Evolutionary conservation across 2,113 vertebrate species (phyloP).

Genomic region (Clupea harengus): DNA sequence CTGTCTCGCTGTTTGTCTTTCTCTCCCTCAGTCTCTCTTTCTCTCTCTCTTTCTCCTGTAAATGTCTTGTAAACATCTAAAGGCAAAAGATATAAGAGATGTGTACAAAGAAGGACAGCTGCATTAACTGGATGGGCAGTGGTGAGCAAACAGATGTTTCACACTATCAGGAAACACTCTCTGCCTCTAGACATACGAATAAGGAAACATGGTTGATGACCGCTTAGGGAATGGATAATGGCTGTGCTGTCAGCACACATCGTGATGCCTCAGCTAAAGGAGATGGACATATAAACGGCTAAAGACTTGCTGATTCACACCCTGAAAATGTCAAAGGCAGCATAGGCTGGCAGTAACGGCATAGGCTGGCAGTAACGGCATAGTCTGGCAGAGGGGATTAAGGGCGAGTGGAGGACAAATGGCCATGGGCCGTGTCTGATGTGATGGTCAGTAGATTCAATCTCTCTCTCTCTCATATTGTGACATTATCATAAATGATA

Average conservation of each 20-base stretch:
- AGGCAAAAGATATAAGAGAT: background rate
- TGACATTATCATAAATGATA: background rate
- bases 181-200: background rate
- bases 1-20: background rate
- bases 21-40: background rate
- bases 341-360: background rate
- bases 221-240: background rate
- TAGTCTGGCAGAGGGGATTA: background rate
- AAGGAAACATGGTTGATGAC: background rate
- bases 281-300: background rate
- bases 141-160: background rate
- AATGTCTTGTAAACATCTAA: background rate
- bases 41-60: background rate
- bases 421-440: background rate
- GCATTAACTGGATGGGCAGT: background rate
- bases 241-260: background rate
- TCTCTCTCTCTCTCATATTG: background rate
- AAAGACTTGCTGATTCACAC: slow-evolving; percentile 5
- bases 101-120: background rate
- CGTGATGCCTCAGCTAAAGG: background rate
- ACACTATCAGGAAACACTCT: background rate
- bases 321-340: slow-evolving; percentile 14
- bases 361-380: background rate
- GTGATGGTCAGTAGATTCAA: slow-evolving; percentile 3
- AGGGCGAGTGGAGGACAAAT: background rate